Conservation (phyloP, 2,888 invertebrate species). For the Heliconius cydno region DNA sequence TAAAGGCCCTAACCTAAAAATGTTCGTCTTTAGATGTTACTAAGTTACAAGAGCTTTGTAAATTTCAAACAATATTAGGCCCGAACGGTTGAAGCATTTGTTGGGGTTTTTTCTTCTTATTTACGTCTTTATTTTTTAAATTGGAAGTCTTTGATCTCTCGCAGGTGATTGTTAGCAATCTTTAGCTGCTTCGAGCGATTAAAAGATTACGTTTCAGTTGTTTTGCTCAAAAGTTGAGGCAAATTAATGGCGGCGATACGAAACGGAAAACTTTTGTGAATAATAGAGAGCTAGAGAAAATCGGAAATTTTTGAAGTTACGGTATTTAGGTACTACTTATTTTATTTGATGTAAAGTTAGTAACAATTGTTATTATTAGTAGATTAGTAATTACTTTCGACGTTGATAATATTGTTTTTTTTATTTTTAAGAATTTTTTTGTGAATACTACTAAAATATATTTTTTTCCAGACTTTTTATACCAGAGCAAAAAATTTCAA, state of each 20-base stretch:
- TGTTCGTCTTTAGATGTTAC: neutral
- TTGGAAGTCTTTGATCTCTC: conserved; percentile 36
- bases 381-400: neutral
- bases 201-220: conserved; percentile 42
- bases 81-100: conserved; percentile 13
- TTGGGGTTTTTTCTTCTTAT: conserved; percentile 11
- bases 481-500: too few species aligned
- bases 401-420: neutral
- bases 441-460: too few species aligned
- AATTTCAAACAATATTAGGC: conserved; percentile 20
- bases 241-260: conserved; percentile 35
- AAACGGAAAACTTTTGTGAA: conserved; percentile 15
- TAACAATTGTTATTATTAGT: neutral
- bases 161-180: conserved; percentile 30
- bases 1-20: neutral
- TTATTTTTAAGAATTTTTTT: too few species aligned
- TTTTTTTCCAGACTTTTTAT: too few species aligned
- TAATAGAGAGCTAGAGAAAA: conserved; percentile 18
- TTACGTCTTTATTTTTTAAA: conserved; percentile 16
- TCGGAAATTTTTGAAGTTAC: neutral
- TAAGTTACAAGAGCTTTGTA: conserved; percentile 15
- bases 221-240: conserved; percentile 37
- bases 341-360: neutral
- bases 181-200: conserved; percentile 36
- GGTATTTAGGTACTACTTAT: neutral